Evolutionary conservation across 2,888 invertebrate species (phyloP).

Genomic region (Eupithecia inturbata): DNA sequence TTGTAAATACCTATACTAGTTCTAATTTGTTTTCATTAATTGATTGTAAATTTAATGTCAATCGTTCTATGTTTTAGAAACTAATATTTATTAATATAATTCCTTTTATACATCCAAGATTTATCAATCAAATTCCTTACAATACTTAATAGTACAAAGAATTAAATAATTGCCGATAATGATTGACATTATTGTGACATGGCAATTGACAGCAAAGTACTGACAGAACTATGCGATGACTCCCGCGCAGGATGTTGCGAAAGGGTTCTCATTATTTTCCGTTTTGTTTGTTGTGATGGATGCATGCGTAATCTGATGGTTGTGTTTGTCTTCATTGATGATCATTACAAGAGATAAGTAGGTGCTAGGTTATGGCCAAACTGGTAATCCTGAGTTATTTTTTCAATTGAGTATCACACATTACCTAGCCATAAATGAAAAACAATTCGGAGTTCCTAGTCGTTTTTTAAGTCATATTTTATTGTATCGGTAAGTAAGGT

Average conservation of each 20-base stretch:
- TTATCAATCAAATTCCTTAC: slow-evolving; percentile 3
- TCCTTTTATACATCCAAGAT: not conserved
- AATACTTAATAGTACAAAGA: not conserved
- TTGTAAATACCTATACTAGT: no score
- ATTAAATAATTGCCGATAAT: slow-evolving; percentile 1
- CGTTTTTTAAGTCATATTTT: no score
- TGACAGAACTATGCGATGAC: slow-evolving; percentile 20
- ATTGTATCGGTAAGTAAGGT: no score
- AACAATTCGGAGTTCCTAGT: no score
- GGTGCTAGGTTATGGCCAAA: not conserved
- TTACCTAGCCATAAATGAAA: no score
- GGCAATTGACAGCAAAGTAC: not conserved
- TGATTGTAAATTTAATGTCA: no score
- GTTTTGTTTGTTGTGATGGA: slow-evolving; percentile 39
- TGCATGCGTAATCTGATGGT: slow-evolving; percentile 19
- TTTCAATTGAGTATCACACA: no score
- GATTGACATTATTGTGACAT: slow-evolving; percentile 23
- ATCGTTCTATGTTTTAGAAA: no score
- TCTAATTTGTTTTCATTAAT: no score
- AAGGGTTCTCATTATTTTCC: slow-evolving; percentile 34
- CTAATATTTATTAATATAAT: not conserved
- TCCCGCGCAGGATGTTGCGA: slow-evolving; percentile 38
- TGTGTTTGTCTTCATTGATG: not conserved
- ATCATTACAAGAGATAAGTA: not conserved
- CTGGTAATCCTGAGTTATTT: not conserved